phyloP scores from a whole-genome alignment of 2,113 vertebrate genomes.

The Holacanthus passer region DNA sequence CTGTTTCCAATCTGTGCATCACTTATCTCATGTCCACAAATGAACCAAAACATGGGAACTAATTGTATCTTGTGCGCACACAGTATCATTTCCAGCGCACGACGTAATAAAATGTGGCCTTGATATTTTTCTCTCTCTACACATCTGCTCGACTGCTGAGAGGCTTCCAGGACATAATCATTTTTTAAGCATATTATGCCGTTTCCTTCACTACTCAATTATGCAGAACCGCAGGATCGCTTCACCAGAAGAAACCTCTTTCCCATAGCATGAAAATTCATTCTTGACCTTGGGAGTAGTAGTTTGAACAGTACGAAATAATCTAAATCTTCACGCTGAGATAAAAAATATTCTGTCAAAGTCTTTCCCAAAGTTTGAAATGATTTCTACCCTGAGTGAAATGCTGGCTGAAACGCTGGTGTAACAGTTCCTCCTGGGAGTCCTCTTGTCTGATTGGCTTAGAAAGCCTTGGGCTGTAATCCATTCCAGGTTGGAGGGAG shows the following conservation, averaged over 20 bases:
- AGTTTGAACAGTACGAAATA: background rate
- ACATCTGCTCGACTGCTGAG: too few relatives aligned
- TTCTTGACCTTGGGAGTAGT: background rate
- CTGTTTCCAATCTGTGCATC: too few relatives aligned
- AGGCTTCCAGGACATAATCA: too few relatives aligned
- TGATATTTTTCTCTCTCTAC: too few relatives aligned
- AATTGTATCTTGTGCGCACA: too few relatives aligned
- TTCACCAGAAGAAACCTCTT: background rate
- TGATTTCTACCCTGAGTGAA: background rate
- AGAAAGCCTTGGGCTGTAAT: conserved; percentile 48
- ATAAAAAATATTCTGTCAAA: background rate
- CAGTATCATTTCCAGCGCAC: too few relatives aligned
- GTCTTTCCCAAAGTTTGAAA: background rate
- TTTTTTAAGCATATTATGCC: background rate
- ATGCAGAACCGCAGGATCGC: background rate
- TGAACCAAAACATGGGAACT: too few relatives aligned
- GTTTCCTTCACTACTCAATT: background rate
- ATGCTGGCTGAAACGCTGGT: background rate
- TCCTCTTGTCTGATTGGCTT: conserved; percentile 45
- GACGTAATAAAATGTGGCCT: too few relatives aligned
- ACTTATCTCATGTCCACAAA: too few relatives aligned
- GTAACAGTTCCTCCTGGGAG: background rate
- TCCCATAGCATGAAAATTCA: background rate
- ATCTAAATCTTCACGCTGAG: background rate
- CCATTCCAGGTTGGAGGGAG: conserved; percentile 40